Base-by-base conservation (phyloP, 2,797 vertebrate species). In the Eospalax fontanierii region DNA sequence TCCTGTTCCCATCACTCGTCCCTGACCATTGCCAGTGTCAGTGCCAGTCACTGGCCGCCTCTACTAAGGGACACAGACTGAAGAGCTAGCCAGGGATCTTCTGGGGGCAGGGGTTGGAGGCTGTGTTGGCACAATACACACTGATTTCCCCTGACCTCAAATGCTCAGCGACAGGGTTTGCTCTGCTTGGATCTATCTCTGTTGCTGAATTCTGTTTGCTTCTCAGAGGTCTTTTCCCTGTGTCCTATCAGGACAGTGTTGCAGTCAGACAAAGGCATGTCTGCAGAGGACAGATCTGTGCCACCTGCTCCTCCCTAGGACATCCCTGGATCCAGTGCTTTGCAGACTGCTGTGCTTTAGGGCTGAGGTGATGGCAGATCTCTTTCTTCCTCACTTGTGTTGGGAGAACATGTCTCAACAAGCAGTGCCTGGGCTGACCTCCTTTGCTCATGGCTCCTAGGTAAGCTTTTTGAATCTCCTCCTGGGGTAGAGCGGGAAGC, bases 21-120 rank as follows among this genome's bases (percentile, higher is more conserved):
- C 2, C 30, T 79, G n/a, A 19, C 22, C 4, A 0, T 8, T 1
- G 54, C 63, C 18, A 8, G 0, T 4, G 24, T 46, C 75, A 4
- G 40, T 3, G 7, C 71, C 0, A 22, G 35, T 76, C 26, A 4
- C 1, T 0, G 38, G 57, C 1, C 3, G 12, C 66, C 22, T 61
- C 80, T n/a, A 10, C 21, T 57, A 28, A 43, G 46, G 46, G 30
- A 22, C 4, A 54, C 28, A 35, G 68, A 19, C n/a, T 22, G 38
- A 33, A 1, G 38, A 50, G 46, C 24, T 26, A 11, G 4, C 30
- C 0, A 38, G 15, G 57, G 35, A 22, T 50, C 33, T 46, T 33
- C 57, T 40, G 26, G 26, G 0, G 1, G 43, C 8, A 11, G 22
- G n/a, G n/a, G n/a, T n/a, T n/a, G n/a, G n/a, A n/a, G 12, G 19